phyloP scores from a whole-genome alignment of 1,140 invertebrate species.

The Cardiocondyla obscurior region DNA sequence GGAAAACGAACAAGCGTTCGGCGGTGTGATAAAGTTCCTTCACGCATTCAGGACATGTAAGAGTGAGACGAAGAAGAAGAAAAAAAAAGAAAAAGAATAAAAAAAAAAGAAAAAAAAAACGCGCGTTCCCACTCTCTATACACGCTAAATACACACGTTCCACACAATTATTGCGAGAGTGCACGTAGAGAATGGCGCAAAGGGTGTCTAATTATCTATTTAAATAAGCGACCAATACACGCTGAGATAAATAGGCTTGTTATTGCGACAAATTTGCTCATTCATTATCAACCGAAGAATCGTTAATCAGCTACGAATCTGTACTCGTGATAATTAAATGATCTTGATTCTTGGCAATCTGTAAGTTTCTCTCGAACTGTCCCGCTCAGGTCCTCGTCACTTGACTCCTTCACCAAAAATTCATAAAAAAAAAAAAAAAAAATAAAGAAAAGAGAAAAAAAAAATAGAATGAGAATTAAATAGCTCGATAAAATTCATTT shows the following conservation, averaged over 20 bases:
- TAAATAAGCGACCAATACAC: constrained; percentile 55
- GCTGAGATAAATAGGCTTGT: constrained; percentile 64
- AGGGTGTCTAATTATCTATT: constrained; percentile 63
- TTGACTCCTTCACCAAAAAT: neutral
- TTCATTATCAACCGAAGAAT: constrained; percentile 62
- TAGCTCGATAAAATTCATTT: neutral
- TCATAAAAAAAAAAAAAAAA: neutral
- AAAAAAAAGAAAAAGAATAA: too few relatives aligned
- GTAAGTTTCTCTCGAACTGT: neutral
- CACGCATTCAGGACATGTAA: neutral
- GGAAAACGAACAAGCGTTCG: neutral
- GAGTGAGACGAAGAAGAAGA: neutral
- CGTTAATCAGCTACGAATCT: constrained; percentile 68
- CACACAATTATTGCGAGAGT: constrained; percentile 52
- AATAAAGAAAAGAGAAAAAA: too few relatives aligned
- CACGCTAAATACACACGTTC: constrained; percentile 51
- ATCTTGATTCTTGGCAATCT: constrained; percentile 70
- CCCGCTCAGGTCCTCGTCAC: neutral
- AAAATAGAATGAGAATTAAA: neutral
- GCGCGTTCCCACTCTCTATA: constrained; percentile 30
- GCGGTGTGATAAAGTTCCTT: constrained; percentile 20
- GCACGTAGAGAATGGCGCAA: constrained; percentile 58
- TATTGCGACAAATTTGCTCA: constrained; percentile 66
- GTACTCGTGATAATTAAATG: constrained; percentile 74
- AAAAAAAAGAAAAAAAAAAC: constrained; percentile 19